Conservation (phyloP, 2,113 vertebrate species). For the Sorex araneus region DNA sequence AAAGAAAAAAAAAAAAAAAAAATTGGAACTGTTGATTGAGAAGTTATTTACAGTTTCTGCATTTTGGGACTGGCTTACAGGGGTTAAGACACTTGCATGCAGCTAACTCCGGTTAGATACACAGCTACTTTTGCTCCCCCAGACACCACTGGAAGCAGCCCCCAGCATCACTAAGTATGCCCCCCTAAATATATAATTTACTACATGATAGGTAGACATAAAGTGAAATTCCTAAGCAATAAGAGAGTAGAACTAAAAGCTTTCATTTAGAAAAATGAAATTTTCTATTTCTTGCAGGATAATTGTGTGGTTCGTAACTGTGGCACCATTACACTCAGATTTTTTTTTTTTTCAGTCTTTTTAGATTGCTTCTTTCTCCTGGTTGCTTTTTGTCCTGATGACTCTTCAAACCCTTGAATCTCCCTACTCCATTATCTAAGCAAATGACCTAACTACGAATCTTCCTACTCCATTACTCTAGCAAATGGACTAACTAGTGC, state of each 20-base stretch:
- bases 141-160: no score
- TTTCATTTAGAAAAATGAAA: slow-evolving; percentile 33
- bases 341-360: slow-evolving; percentile 14
- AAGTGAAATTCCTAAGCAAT: not conserved
- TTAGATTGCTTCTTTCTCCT: not conserved
- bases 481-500: not conserved
- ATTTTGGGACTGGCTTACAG: no score
- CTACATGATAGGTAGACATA: not conserved
- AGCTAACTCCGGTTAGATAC: no score
- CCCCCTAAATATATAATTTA: not conserved
- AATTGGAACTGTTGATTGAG: not conserved
- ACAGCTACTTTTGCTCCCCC: no score
- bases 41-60: slow-evolving; percentile 20
- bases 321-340: slow-evolving; percentile 15
- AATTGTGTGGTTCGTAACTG: slow-evolving; percentile 41
- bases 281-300: slow-evolving; percentile 62
- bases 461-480: slow-evolving; percentile 3
- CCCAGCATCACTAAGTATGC: no score
- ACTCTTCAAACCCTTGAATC: not conserved
- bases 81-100: no score
- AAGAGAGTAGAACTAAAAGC: not conserved
- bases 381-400: not conserved
- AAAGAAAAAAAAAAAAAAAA: no score
- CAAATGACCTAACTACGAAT: not conserved
- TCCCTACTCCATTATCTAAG: slow-evolving; percentile 4